A percentile compares a stretch with the other conserved stretches of the same genome.
phyloP scores from a whole-genome alignment of 1,140 invertebrate species.

The Drosophila ambigua region DNA sequence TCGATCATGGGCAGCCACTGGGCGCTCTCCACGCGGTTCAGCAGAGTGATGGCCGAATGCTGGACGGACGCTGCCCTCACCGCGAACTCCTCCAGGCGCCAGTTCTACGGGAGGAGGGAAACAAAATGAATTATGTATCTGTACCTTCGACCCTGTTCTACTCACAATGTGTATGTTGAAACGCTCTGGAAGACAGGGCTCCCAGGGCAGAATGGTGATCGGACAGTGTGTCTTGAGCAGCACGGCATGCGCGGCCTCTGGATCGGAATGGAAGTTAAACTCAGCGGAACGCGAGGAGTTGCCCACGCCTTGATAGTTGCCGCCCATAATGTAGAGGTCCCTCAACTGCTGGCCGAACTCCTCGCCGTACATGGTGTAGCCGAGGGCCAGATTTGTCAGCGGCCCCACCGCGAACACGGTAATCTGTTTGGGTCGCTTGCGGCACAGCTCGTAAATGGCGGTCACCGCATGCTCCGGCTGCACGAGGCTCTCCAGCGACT shows the following conservation, averaged over 20 bases:
- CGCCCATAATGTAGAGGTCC: slow-evolving; percentile 90
- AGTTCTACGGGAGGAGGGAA: slow-evolving; percentile 83
- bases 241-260: slow-evolving; percentile 90
- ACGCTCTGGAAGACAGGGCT: slow-evolving; percentile 84
- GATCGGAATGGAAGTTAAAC: slow-evolving; percentile 92
- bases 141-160: slow-evolving; percentile 4
- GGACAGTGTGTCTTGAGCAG: slow-evolving; percentile 85
- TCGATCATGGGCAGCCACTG: slow-evolving; percentile 72
- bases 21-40: slow-evolving; percentile 85
- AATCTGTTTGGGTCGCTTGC: slow-evolving; percentile 83
- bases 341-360: slow-evolving; percentile 87
- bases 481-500: slow-evolving; percentile 46
- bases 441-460: slow-evolving; percentile 85
- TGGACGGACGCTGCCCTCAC: slow-evolving; percentile 11
- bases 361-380: slow-evolving; percentile 87
- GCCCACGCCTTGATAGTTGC: slow-evolving; percentile 89
- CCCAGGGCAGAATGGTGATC: slow-evolving; percentile 88
- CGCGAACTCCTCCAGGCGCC: slow-evolving; percentile 84
- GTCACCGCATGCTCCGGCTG: slow-evolving; percentile 67
- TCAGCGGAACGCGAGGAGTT: slow-evolving; percentile 89
- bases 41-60: slow-evolving; percentile 83
- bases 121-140: not conserved
- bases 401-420: slow-evolving; percentile 89
- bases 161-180: slow-evolving; percentile 85
- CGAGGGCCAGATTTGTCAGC: slow-evolving; percentile 90